These are phyloP conservation scores for Zaprionus bogoriensis DNA, from an alignment of 2,888 invertebrate species.

Conservation along the genomic window DNA sequence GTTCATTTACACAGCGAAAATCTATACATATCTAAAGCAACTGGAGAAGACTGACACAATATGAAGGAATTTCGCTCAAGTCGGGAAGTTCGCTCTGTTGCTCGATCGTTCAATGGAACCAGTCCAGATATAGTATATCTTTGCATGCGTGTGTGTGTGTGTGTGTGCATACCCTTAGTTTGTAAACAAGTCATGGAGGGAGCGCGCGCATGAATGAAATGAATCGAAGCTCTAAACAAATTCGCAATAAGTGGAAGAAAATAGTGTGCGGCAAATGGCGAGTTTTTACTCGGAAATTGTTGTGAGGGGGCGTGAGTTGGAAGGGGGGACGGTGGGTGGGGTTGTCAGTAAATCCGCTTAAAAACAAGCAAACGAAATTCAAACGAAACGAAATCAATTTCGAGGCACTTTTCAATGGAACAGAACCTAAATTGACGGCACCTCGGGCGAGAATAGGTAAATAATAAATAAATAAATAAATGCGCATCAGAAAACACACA, in stretches of 20 bases:
- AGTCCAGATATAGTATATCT: no score
- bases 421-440: conserved; percentile 15
- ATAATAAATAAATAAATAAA: conserved; percentile 33
- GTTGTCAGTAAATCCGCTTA: no score
- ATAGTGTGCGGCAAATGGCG: conserved; percentile 4
- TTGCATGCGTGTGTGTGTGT: not conserved
- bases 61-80: no score
- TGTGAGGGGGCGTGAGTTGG: no score
- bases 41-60: no score
- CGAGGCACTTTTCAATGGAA: conserved; percentile 35
- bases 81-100: no score
- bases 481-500: conserved; percentile 31
- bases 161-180: not conserved
- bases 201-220: conserved; percentile 32
- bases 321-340: no score
- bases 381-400: conserved; percentile 25
- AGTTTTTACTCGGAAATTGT: conserved; percentile 31
- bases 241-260: conserved; percentile 19
- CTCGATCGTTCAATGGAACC: no score
- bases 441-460: conserved; percentile 22
- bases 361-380: conserved; percentile 12
- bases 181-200: conserved; percentile 34
- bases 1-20: no score
- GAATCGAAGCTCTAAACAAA: conserved; percentile 27
- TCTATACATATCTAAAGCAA: no score